phyloP scores from a whole-genome alignment of 2,888 invertebrate species.

The Torymus aiolomorphi region DNA sequence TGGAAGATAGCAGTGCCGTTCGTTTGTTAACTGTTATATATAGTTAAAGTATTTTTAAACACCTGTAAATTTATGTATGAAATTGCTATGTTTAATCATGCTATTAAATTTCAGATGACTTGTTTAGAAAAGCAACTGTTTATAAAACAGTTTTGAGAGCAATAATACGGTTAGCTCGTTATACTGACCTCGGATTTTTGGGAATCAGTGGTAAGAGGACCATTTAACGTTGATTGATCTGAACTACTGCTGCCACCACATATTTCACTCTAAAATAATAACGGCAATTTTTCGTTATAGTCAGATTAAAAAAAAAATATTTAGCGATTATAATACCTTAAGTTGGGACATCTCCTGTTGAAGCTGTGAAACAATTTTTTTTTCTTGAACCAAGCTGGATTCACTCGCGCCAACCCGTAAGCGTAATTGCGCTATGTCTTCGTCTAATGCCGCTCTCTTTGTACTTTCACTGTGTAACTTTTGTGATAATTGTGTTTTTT shows the following conservation, averaged over 20 bases:
- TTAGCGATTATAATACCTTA: slow-evolving; percentile 63
- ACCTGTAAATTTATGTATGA: slow-evolving; percentile 49
- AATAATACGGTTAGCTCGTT: slow-evolving; percentile 2
- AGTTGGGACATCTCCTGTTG: slow-evolving; percentile 66
- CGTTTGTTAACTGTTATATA: slow-evolving; percentile 53
- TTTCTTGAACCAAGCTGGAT: slow-evolving; percentile 64
- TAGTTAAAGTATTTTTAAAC: slow-evolving; percentile 32
- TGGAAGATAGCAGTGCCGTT: slow-evolving; percentile 53
- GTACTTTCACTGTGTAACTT: slow-evolving; percentile 74
- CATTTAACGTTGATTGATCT: slow-evolving; percentile 70
- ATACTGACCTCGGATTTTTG: slow-evolving; percentile 73
- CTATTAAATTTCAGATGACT: slow-evolving; percentile 45
- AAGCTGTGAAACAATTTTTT: slow-evolving; percentile 40
- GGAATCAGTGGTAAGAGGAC: slow-evolving; percentile 70
- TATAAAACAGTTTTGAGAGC: slow-evolving; percentile 32
- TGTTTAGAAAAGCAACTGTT: slow-evolving; percentile 48
- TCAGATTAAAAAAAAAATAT: slow-evolving; percentile 34
- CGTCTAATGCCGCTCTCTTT: slow-evolving; percentile 63
- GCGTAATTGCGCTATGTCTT: slow-evolving; percentile 66
- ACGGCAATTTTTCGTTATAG: slow-evolving; percentile 13
- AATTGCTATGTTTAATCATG: slow-evolving; percentile 46
- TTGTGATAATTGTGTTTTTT: slow-evolving; percentile 75
- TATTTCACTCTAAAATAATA: slow-evolving; percentile 63
- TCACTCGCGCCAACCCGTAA: slow-evolving; percentile 66
- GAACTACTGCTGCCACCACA: slow-evolving; percentile 67